Percentiles rank a stretch among this genome's conserved stretches.
Evolutionary conservation across 2,113 vertebrate species (phyloP).

Genomic region (Leiothrix lutea): DNA sequence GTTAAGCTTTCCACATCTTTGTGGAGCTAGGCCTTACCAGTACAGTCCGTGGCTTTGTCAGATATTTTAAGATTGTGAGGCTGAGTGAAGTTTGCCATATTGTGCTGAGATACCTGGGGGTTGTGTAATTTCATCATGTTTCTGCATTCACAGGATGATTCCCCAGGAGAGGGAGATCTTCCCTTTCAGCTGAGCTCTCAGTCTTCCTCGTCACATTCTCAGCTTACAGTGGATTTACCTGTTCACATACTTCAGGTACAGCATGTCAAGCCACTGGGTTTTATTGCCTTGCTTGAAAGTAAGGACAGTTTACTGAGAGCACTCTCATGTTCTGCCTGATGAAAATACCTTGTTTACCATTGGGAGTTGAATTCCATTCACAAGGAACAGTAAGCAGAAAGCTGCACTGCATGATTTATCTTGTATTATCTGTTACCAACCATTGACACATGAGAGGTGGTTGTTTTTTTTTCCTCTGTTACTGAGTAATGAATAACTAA

Average conservation of each 20-base stretch:
- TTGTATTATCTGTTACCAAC: background rate
- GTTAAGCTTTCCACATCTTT: background rate
- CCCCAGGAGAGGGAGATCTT: constrained; percentile 84
- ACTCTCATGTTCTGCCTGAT: background rate
- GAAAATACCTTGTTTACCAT: background rate
- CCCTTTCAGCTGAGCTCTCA: constrained; percentile 87
- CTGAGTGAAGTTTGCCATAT: background rate
- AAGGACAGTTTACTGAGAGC: background rate
- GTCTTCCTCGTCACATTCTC: constrained; percentile 84
- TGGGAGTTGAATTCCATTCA: background rate
- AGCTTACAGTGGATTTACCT: constrained; percentile 88
- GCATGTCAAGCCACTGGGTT: background rate
- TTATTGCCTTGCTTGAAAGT: background rate
- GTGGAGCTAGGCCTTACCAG: background rate
- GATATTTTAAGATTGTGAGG: background rate
- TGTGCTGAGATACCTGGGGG: background rate
- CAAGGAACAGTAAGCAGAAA: background rate
- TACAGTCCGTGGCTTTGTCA: background rate
- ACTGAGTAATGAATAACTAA: background rate
- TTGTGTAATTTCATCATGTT: background rate
- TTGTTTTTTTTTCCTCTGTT: background rate
- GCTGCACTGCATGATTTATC: background rate
- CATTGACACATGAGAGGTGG: background rate
- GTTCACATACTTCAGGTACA: constrained; percentile 91
- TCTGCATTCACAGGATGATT: constrained; percentile 81